Evolutionary conservation across 2,888 invertebrate species (phyloP).

Genomic region (Megalurothrips usitatus): DNA sequence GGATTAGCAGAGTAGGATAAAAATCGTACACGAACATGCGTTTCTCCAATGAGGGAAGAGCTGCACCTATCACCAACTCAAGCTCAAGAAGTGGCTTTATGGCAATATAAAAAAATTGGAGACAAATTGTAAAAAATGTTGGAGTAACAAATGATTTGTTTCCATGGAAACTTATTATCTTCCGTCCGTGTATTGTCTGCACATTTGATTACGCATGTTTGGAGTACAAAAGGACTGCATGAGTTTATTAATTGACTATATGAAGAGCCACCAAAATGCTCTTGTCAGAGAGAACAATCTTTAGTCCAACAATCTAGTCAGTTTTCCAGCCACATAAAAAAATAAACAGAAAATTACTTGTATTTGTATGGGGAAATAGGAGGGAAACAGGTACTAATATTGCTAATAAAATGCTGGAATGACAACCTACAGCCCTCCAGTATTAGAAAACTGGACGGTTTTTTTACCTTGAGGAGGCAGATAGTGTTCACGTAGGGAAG

Average conservation of each 20-base stretch:
- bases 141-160: no score
- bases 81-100: no score
- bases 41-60: no score
- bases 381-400: background rate
- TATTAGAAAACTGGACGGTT: background rate
- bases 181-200: background rate
- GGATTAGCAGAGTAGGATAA: no score
- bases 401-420: constrained; percentile 5
- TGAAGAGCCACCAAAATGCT: background rate
- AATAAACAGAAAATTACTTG: constrained; percentile 12
- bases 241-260: constrained; percentile 7
- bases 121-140: no score
- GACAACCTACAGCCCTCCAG: constrained; percentile 4
- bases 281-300: background rate
- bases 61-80: no score
- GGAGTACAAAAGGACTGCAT: constrained; percentile 9
- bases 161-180: no score
- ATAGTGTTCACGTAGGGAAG: no score
- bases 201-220: background rate
- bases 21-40: no score
- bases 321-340: constrained; percentile 8
- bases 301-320: background rate
- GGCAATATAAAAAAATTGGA: no score
- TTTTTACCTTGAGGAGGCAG: background rate
- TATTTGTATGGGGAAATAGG: background rate